phyloP scores from a whole-genome alignment of 2,113 vertebrate genomes.

The Etheostoma spectabile region DNA sequence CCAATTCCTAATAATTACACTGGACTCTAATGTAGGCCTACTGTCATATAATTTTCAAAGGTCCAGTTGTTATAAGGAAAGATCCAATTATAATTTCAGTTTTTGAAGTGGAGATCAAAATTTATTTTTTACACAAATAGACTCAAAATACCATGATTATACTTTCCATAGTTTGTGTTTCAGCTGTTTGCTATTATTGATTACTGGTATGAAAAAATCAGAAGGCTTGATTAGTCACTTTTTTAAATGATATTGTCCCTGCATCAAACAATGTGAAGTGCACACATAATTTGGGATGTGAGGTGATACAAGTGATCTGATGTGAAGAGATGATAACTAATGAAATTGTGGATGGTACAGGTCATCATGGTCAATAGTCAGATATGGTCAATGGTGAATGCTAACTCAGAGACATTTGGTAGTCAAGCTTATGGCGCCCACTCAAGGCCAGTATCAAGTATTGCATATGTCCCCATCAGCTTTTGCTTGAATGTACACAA shows the following conservation, averaged over 20 bases:
- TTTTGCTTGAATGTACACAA: background rate
- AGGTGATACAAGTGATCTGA: background rate
- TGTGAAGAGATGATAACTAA: background rate
- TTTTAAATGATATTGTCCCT: background rate
- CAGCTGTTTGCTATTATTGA: background rate
- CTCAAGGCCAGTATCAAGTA: background rate
- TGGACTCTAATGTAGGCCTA: background rate
- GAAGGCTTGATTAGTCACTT: background rate
- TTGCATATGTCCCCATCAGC: background rate
- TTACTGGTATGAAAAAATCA: background rate
- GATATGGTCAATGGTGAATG: background rate
- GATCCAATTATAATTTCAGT: background rate
- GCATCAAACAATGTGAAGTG: background rate
- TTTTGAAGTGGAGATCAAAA: background rate
- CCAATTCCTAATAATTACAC: background rate
- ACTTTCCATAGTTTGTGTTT: background rate
- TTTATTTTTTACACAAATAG: background rate
- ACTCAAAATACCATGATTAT: background rate
- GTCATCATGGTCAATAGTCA: background rate
- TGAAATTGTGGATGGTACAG: background rate
- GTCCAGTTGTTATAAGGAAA: background rate
- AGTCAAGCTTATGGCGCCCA: slow-evolving; percentile 9
- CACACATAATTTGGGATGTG: background rate
- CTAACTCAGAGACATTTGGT: background rate
- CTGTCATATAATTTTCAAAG: background rate